A percentile compares a stretch with the other conserved stretches of the same genome.
Conservation (phyloP, 2,888 invertebrate genomes). For the Schrankia costaestrigalis region DNA sequence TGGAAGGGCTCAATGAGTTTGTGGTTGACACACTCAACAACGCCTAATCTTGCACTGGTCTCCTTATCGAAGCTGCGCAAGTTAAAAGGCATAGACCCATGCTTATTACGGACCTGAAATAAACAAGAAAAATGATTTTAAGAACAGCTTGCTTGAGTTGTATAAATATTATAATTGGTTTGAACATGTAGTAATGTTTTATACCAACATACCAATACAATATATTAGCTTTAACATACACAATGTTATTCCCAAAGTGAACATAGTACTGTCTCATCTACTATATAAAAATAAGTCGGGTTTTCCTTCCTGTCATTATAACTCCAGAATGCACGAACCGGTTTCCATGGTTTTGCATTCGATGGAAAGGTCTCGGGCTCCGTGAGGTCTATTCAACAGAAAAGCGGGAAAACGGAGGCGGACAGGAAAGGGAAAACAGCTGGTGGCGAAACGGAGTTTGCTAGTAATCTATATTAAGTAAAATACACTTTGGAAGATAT, state of each 20-base stretch:
- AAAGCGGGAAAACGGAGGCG: too few species aligned
- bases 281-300: too few species aligned
- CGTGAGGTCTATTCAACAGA: too few species aligned
- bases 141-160: background rate
- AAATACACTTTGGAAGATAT: conserved; percentile 2
- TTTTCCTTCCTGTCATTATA: too few species aligned
- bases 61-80: conserved; percentile 97
- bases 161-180: background rate
- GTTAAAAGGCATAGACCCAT: conserved; percentile 98
- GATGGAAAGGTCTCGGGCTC: too few species aligned
- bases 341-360: too few species aligned
- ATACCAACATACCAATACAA: conserved; percentile 39
- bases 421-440: too few species aligned
- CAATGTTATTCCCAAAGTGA: conserved; percentile 44
- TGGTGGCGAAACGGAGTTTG: too few species aligned
- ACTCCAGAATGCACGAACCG: conserved; percentile 6
- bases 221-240: conserved; percentile 49
- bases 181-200: conserved; percentile 51
- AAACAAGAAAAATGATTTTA: conserved; percentile 5
- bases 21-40: conserved; percentile 98
- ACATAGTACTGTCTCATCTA: too few species aligned
- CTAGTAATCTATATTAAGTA: too few species aligned
- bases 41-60: conserved; percentile 98
- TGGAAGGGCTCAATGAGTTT: conserved; percentile 99
- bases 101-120: conserved; percentile 90